phyloP scores from a whole-genome alignment of 2,113 vertebrate genomes.

The Meleagris gallopavo region DNA sequence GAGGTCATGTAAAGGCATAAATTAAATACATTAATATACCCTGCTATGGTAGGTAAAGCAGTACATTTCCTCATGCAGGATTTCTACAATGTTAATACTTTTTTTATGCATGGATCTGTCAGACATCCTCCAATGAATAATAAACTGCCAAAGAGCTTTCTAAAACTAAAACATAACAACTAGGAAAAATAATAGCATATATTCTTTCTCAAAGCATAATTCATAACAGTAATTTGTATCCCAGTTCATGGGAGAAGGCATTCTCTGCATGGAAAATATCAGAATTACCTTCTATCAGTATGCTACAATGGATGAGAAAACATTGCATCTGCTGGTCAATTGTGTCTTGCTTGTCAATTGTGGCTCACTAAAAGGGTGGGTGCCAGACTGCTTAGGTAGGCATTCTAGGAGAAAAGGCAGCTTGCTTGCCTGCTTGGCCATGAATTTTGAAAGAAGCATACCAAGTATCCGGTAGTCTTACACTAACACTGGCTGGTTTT shows the following conservation, averaged over 20 bases:
- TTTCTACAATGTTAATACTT: not conserved
- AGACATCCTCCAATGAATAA: conserved; percentile 19
- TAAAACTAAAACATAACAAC: conserved; percentile 27
- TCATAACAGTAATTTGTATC: not conserved
- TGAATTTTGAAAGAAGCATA: not conserved
- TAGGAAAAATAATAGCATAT: not conserved
- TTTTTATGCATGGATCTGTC: not conserved
- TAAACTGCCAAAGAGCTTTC: not conserved
- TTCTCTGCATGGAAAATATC: not conserved
- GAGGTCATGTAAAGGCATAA: not conserved
- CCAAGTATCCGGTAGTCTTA: not conserved
- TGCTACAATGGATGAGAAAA: not conserved
- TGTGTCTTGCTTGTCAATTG: not conserved
- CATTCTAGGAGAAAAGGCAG: not conserved
- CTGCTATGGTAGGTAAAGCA: not conserved
- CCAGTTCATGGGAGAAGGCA: not conserved
- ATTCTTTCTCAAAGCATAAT: not conserved
- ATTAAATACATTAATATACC: not conserved
- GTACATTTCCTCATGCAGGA: not conserved
- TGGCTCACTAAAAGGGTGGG: not conserved
- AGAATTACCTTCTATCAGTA: not conserved
- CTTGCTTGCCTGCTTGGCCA: not conserved
- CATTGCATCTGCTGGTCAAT: not conserved
- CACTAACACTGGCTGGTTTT: not conserved
- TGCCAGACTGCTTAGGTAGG: not conserved